These are phyloP conservation scores for Passer montanus DNA, from an alignment of 2,113 vertebrate species.

Conservation along the genomic window DNA sequence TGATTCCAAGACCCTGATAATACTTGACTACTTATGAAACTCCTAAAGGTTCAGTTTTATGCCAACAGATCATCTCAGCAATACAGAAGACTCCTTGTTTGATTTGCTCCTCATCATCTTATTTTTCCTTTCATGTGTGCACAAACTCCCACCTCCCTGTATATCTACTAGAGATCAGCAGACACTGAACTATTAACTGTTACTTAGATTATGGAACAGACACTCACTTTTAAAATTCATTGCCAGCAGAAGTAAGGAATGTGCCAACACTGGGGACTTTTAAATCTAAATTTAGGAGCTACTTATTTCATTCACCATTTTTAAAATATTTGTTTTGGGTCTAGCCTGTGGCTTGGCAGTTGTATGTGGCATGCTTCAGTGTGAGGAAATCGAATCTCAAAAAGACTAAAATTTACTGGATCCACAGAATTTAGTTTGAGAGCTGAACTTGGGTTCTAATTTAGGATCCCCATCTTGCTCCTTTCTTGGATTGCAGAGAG, in stretches of 20 bases:
- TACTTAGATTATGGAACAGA: conserved; percentile 52
- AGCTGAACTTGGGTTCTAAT: not conserved
- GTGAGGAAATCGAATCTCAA: conserved; percentile 35
- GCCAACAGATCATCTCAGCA: not conserved
- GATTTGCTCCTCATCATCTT: not conserved
- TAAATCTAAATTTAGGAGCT: conserved; percentile 66
- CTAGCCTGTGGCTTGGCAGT: conserved; percentile 66
- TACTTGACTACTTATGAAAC: not conserved
- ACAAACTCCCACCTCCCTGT: not conserved
- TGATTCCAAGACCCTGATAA: not conserved
- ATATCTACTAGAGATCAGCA: not conserved
- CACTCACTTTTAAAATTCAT: conserved; percentile 39
- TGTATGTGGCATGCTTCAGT: not conserved
- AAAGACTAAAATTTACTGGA: conserved; percentile 24
- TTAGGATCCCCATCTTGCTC: not conserved
- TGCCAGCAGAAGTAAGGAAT: conserved; percentile 47
- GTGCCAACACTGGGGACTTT: conserved; percentile 45
- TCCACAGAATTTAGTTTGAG: conserved; percentile 20
- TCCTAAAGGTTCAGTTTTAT: not conserved
- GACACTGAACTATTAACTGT: not conserved
- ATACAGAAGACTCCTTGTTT: not conserved
- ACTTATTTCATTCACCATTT: conserved; percentile 67
- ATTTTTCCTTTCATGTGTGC: not conserved
- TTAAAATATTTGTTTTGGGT: conserved; percentile 68
- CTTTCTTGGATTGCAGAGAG: not conserved